Evolutionary conservation across 2,888 invertebrate species (phyloP).

Genomic region (Drosophila yooni): DNA sequence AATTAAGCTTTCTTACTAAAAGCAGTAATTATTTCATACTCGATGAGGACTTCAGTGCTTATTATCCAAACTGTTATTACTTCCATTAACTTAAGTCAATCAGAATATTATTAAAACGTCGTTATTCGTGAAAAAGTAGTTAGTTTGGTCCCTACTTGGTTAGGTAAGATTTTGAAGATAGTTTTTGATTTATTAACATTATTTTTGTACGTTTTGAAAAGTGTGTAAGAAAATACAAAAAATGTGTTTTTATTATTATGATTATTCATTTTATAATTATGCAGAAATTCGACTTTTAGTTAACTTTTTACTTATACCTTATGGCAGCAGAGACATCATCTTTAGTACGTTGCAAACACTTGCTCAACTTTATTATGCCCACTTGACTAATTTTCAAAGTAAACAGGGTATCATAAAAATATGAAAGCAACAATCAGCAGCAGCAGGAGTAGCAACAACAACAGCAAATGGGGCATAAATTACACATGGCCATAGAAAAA

Average conservation of each 20-base stretch:
- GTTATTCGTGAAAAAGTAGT: not conserved
- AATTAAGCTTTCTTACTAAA: not conserved
- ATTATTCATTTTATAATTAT: not conserved
- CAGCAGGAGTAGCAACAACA: conserved; percentile 44
- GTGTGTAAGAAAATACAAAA: not conserved
- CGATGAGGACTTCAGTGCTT: not conserved
- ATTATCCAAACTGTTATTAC: no score
- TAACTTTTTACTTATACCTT: no score
- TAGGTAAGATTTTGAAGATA: not conserved
- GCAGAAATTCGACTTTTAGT: rapidly evolving
- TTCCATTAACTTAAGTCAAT: no score
- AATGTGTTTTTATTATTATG: no score
- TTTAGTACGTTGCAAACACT: not conserved
- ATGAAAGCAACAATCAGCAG: conserved; percentile 60
- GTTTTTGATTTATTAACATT: not conserved
- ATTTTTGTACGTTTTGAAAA: not conserved
- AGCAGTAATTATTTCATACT: not conserved
- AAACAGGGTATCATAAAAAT: conserved; percentile 43
- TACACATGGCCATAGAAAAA: conserved; percentile 81
- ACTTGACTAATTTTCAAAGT: not conserved
- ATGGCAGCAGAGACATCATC: not conserved
- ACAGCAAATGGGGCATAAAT: conserved; percentile 77
- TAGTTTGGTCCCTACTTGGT: not conserved
- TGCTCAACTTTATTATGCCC: not conserved
- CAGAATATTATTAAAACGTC: no score